Evolutionary conservation across 2,888 invertebrate species (phyloP).

Genomic region (Neoitamus cyanurus): DNA sequence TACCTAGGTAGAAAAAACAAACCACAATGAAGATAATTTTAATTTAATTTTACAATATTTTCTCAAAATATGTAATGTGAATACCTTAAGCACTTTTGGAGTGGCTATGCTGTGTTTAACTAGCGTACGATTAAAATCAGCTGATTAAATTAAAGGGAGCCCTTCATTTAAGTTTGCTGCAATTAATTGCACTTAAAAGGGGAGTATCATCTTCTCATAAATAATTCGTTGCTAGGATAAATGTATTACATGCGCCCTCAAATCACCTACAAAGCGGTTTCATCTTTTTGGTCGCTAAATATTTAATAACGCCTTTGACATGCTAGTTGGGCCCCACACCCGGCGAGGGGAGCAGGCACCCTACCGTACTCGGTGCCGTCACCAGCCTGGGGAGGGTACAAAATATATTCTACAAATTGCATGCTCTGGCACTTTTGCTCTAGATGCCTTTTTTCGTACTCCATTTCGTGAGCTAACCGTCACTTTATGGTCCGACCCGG

Average conservation of each 20-base stretch:
- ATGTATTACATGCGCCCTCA: neutral
- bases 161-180: neutral
- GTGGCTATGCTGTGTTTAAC: too few relatives aligned
- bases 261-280: slow-evolving; percentile 5
- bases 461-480: slow-evolving; percentile 24
- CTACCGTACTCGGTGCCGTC: neutral
- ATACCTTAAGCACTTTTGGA: too few relatives aligned
- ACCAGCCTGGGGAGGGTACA: neutral
- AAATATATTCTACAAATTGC: slow-evolving; percentile 14
- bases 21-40: too few relatives aligned
- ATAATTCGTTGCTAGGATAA: neutral
- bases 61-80: too few relatives aligned
- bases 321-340: neutral
- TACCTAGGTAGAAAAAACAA: too few relatives aligned
- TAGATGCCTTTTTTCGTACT: slow-evolving; percentile 34
- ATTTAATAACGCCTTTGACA: slow-evolving; percentile 11
- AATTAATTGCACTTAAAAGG: neutral
- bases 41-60: too few relatives aligned
- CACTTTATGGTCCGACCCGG: slow-evolving; percentile 24
- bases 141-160: neutral
- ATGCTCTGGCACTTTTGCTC: slow-evolving; percentile 19
- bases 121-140: neutral
- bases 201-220: neutral
- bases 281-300: slow-evolving; percentile 17
- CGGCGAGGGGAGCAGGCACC: neutral